These are phyloP conservation scores for Steinernema carpocapsae DNA, from an alignment of 2,888 invertebrate species.

Conservation along the genomic window DNA sequence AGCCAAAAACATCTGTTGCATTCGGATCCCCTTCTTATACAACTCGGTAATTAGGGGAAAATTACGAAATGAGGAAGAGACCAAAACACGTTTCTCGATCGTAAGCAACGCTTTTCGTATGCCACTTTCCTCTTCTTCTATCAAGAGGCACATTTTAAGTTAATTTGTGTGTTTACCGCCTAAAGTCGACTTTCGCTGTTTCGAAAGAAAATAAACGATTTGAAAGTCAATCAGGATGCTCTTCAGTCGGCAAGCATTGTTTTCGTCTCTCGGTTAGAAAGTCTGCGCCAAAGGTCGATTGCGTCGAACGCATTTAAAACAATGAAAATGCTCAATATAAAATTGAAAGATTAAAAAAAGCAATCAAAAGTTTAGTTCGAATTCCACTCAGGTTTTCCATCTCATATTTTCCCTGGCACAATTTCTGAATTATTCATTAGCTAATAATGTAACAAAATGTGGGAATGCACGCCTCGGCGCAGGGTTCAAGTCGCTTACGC, in stretches of 20 bases:
- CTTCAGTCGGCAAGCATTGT: neutral
- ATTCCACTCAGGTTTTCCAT: no score
- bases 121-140: neutral
- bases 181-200: neutral
- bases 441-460: neutral
- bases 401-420: no score
- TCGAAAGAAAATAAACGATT: neutral
- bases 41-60: neutral
- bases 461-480: neutral
- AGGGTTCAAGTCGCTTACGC: neutral
- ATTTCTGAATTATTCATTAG: neutral
- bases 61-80: neutral
- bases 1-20: no score
- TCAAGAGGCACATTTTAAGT: neutral
- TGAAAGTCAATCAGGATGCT: neutral
- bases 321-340: no score
- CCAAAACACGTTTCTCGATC: neutral
- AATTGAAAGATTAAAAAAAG: no score
- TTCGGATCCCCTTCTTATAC: no score
- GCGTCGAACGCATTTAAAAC: no score
- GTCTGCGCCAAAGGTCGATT: neutral
- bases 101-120: neutral
- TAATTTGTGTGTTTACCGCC: slow-evolving; percentile 23
- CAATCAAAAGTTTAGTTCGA: no score
- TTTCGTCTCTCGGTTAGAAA: neutral